A percentile compares a stretch with the other conserved stretches of the same genome.
Conservation (phyloP, 2,113 vertebrate genomes). For the Laticauda colubrina region DNA sequence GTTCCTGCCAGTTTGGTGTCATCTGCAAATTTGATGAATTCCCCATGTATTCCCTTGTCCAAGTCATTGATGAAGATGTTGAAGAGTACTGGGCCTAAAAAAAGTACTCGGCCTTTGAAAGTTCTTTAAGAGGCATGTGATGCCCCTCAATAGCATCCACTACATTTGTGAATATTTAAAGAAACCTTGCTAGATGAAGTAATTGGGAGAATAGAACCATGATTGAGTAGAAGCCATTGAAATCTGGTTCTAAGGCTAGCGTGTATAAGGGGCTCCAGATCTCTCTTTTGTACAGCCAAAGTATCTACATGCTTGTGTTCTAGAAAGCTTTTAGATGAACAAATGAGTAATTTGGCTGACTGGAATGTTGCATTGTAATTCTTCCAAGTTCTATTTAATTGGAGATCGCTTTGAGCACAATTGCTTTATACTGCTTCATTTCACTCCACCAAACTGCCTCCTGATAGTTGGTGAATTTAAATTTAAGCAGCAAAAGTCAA, state of each 20-base stretch:
- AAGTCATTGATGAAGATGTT: too few species aligned
- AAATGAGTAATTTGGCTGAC: conserved; percentile 11
- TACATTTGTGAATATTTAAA: background rate
- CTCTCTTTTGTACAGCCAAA: conserved; percentile 12
- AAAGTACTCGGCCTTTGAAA: too few species aligned
- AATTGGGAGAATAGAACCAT: background rate
- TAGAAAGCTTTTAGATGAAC: conserved; percentile 15
- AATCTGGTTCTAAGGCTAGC: conserved; percentile 9
- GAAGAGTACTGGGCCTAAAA: too few species aligned
- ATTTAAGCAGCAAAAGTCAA: background rate
- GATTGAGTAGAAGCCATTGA: background rate
- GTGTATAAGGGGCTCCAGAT: background rate
- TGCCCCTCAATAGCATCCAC: background rate
- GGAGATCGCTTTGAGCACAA: conserved; percentile 14
- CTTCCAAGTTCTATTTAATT: background rate
- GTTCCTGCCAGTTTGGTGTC: too few species aligned
- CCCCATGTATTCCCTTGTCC: too few species aligned
- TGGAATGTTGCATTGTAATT: background rate
- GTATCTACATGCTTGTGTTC: conserved; percentile 10
- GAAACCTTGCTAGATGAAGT: conserved; percentile 6
- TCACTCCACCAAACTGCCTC: background rate
- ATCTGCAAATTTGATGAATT: too few species aligned
- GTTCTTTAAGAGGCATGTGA: background rate
- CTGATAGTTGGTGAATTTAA: background rate
- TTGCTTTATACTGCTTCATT: background rate